Conservation (phyloP, 1,140 invertebrate species). For the Diprion similis region DNA sequence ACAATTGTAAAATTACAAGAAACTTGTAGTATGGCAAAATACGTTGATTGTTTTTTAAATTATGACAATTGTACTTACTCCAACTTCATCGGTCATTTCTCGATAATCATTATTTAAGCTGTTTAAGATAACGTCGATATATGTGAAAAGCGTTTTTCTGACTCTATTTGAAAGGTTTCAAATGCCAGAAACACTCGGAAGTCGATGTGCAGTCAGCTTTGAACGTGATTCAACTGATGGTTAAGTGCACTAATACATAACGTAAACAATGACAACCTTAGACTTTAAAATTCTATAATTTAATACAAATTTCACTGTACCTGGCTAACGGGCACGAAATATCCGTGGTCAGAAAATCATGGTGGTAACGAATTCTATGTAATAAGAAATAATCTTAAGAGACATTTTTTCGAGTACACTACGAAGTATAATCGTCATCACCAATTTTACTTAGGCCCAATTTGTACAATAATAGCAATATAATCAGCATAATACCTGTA, state of each 20-base stretch:
- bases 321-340: not conserved
- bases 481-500: not conserved
- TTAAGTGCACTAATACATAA: no score
- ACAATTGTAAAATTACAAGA: not conserved
- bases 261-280: no score
- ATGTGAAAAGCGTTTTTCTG: no score
- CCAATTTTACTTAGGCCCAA: not conserved
- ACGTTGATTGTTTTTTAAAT: not conserved
- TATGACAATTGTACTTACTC: not conserved
- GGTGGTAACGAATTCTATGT: not conserved
- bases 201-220: no score
- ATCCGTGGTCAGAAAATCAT: not conserved
- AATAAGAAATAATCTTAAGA: not conserved
- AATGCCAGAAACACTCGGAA: no score
- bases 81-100: no score
- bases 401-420: constrained; percentile 3
- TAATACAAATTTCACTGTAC: not conserved
- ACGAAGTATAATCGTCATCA: not conserved
- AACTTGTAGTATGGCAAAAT: not conserved
- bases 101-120: no score
- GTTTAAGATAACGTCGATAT: no score
- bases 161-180: no score
- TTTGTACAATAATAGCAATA: constrained; percentile 6
- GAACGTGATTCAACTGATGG: no score
- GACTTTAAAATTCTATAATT: not conserved